These are phyloP conservation scores for Emys orbicularis DNA, from an alignment of 2,797 vertebrate genomes.

Conservation along the genomic window DNA sequence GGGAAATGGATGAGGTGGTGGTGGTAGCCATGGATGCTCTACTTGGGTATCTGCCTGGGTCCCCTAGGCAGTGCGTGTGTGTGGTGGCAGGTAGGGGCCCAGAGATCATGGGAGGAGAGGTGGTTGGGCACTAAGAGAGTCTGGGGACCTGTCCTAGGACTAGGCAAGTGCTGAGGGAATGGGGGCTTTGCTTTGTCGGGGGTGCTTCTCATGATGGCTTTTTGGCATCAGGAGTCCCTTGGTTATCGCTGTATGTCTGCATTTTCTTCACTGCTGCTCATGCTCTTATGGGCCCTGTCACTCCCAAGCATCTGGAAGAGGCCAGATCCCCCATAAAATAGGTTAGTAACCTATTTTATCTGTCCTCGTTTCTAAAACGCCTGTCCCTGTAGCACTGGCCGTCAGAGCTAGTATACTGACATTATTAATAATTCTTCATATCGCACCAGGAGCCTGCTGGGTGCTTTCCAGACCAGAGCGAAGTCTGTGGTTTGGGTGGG, in stretches of 20 bases:
- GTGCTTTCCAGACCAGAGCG: neutral
- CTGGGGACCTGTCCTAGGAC: neutral
- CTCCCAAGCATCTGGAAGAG: neutral
- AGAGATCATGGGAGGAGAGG: neutral
- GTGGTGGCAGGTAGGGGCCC: neutral
- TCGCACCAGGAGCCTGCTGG: neutral
- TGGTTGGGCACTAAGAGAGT: neutral
- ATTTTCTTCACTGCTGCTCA: neutral
- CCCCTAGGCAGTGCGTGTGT: too few relatives aligned
- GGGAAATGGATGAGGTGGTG: neutral
- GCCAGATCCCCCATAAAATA: neutral
- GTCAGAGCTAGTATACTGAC: neutral
- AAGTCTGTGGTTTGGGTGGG: neutral
- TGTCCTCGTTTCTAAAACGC: neutral
- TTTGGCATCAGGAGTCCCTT: neutral
- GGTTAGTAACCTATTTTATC: neutral
- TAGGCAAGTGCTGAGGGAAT: neutral
- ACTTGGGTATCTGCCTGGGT: neutral
- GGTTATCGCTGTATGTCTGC: neutral
- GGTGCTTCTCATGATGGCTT: neutral
- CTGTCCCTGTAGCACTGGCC: neutral
- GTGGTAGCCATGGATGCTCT: neutral
- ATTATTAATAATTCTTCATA: neutral
- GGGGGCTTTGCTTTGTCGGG: too few relatives aligned
- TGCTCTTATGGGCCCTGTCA: neutral